Evolutionary conservation across 2,113 vertebrate species (phyloP), one percentile per base, ranked within the genome.

Genomic region (Connochaetes taurinus): DNA sequence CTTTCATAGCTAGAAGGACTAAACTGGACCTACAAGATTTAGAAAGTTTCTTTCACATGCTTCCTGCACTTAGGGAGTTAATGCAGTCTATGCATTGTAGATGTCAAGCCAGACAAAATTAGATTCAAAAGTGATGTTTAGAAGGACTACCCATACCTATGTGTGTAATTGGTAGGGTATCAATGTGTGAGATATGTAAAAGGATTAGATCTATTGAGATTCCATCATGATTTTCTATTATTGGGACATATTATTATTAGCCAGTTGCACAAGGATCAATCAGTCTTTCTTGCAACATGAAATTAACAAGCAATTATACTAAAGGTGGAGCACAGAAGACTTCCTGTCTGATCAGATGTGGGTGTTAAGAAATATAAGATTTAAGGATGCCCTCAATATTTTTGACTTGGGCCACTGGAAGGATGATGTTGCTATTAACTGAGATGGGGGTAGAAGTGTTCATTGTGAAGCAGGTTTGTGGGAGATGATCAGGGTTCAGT

Each of bases 281-380:
- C 16, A 92, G 33, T 86, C n/a, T 17, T 92, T 91, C 76, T 74
- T 91, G 83, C 91, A 78, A 83, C 93, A 80, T 87, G 76, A 95
- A 95, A 87, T 71, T 76, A 90, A 12, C 88, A 60, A 94, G 91
- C 88, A 97, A 94, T 94, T 94, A 91, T 85, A 95, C 95, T 90
- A 67, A 91, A 84, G 78, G 93, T 95, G 86, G 86, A 93, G 36
- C 23, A 83, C 53, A 64, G 33, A 96, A 40, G 36, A 74, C 43
- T 92, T 95, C 67, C 78, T 91, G 88, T 91, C 47, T 57, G 92
- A 81, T 90, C 74, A 33, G 43, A 86, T 94, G 55, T 89, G 29
- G 40, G 87, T 94, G 53, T 40, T 81, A 82, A 90, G 29, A 90
- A 31, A 87, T 76, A 57, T 84, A 85, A 92, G 58, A 71, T 25